Evolutionary conservation across 2,797 vertebrate species (phyloP).

Genomic region (Dryobates pubescens): DNA sequence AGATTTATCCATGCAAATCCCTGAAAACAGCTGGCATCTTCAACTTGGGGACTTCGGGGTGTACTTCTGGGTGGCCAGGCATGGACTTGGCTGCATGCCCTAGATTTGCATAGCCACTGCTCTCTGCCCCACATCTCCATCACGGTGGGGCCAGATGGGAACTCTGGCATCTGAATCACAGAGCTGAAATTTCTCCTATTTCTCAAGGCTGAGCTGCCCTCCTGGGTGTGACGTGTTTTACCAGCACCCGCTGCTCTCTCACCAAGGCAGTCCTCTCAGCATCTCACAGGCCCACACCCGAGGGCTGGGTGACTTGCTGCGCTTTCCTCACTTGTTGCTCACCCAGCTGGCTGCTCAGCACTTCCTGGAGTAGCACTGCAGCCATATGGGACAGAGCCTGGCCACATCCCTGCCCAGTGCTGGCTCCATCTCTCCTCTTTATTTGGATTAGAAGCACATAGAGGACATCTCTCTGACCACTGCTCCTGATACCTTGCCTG

Average conservation of each 20-base stretch:
- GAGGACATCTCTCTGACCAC: accelerated
- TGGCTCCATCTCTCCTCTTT: not conserved
- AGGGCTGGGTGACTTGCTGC: not conserved
- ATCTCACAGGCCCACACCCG: accelerated
- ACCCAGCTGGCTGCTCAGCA: not conserved
- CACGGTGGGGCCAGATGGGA: accelerated
- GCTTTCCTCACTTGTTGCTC: not conserved
- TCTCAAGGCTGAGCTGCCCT: not conserved
- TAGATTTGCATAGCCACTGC: accelerated
- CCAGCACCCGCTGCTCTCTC: accelerated
- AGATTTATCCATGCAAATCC: not conserved
- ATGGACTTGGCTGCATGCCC: not conserved
- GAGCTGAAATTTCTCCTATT: not conserved
- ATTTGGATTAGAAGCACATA: not conserved
- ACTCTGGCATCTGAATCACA: not conserved
- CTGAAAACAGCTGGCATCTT: not conserved
- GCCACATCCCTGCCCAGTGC: accelerated
- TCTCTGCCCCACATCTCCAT: not conserved
- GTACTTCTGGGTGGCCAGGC: not conserved
- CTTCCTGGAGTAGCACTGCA: not conserved
- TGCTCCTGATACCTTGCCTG: not conserved
- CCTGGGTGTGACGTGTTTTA: not conserved
- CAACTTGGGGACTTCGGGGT: accelerated
- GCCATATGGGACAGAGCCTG: too few species aligned
- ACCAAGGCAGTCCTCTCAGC: not conserved